phyloP scores from a whole-genome alignment of 2,113 vertebrate genomes.

The Corythornis vintsioides region DNA sequence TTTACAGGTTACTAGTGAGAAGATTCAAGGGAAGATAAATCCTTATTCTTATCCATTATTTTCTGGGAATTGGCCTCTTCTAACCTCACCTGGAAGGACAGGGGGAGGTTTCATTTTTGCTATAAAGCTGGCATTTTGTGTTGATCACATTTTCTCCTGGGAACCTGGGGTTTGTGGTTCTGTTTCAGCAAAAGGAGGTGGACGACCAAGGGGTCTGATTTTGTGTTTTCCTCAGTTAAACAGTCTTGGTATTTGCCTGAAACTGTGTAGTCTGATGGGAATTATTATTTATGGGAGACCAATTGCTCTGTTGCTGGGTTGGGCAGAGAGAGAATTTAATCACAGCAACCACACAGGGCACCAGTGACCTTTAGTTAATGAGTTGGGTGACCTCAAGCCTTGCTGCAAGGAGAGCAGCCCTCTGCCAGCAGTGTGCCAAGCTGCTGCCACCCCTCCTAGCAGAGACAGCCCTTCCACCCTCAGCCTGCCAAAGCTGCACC shows the following conservation, averaged over 20 bases:
- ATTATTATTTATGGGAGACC: not conserved
- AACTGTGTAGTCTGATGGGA: not conserved
- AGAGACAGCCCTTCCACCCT: not conserved
- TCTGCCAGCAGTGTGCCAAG: not conserved
- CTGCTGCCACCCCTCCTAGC: not conserved
- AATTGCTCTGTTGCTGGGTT: not conserved
- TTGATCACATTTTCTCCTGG: not conserved
- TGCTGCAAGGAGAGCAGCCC: not conserved
- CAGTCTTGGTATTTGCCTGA: not conserved
- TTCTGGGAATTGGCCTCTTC: not conserved
- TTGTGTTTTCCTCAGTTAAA: not conserved
- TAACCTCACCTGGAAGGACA: not conserved
- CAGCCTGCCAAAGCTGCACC: not conserved
- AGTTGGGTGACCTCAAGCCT: not conserved
- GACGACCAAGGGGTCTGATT: not conserved
- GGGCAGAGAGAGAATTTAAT: not conserved
- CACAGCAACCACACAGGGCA: not conserved
- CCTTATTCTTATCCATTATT: not conserved
- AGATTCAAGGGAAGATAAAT: not conserved
- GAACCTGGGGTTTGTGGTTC: not conserved
- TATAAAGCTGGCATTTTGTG: not conserved
- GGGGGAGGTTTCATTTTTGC: not conserved
- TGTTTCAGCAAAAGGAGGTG: not conserved
- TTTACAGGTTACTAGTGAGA: not conserved
- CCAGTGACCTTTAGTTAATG: slow-evolving; percentile 19